Evolutionary conservation across 2,113 vertebrate genomes (phyloP), one percentile per base, ranked within the genome.

Genomic region (Origma solitaria): DNA sequence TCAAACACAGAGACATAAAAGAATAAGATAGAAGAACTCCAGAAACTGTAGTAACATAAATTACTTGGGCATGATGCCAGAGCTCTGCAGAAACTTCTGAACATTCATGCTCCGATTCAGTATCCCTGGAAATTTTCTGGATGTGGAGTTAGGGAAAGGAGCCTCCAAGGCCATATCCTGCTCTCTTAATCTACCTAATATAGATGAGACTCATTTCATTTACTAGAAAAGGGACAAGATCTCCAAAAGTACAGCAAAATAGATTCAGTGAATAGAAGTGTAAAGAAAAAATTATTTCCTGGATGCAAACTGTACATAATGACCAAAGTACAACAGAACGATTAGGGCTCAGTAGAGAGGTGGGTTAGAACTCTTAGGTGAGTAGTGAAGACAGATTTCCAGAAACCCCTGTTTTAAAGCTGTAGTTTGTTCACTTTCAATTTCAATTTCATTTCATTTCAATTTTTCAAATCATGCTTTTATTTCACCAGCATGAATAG

Each of bases 1-100:
- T 91, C 93, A 95, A 92, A 95, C 66, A 91, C 28, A 82, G 37
- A 85, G n/a, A 58, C 68, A 68, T 93, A 82, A 95, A 94, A 85
- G 33, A 92, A 15, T 24, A 82, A 82, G 40, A 87, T 11, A 82
- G 77, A 84, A 84, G 38, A 95, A 91, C 30, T 77, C 49, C 37
- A 87, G 78, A 82, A 97, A 88, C 8, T 1, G 0, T 51, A 80
- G 66, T 73, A 82, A 81, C 62, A 77, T 94, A 90, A 94, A 86
- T 88, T 94, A 73, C 33, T 91, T 0, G 0, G 45, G 70, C 58
- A 82, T 13, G 11, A 38, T 82, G 78, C 87, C 75, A 93, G 54
- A 65, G 13, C 19, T 77, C 42, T 82, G 35, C 11, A 79, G 54
- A 47, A 87, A 72, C 15, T 84, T 73, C 47, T 76, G 42, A 91